A percentile compares a stretch with the other conserved stretches of the same genome.
Evolutionary conservation across 1,140 invertebrate species (phyloP).

Genomic region (Charaxes varanes): DNA sequence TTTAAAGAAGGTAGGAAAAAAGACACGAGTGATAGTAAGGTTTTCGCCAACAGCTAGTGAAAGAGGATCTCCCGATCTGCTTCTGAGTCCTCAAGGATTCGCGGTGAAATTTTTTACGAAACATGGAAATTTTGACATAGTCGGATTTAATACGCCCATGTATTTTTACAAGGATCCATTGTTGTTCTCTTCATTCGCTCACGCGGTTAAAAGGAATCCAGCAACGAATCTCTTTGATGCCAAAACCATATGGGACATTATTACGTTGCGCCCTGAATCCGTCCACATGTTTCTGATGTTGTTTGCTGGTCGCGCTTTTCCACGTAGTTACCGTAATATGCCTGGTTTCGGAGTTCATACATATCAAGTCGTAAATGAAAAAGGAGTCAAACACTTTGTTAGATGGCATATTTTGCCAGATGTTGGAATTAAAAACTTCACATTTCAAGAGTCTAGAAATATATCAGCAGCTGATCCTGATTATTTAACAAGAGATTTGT

Average conservation of each 20-base stretch:
- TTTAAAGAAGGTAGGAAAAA: slow-evolving; percentile 89
- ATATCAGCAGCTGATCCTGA: slow-evolving; percentile 81
- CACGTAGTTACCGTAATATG: slow-evolving; percentile 87
- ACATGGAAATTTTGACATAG: slow-evolving; percentile 85
- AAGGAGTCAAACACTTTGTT: slow-evolving; percentile 76
- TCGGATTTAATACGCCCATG: slow-evolving; percentile 85
- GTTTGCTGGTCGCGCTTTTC: slow-evolving; percentile 91
- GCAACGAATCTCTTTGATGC: slow-evolving; percentile 82
- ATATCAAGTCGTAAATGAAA: slow-evolving; percentile 80
- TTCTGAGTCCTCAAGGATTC: slow-evolving; percentile 81
- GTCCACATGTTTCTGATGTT: slow-evolving; percentile 76
- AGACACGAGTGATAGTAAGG: slow-evolving; percentile 80
- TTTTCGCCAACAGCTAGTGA: slow-evolving; percentile 94
- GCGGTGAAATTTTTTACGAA: slow-evolving; percentile 87
- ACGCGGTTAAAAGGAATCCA: slow-evolving; percentile 82
- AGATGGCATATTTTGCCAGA: slow-evolving; percentile 85
- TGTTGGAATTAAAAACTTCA: slow-evolving; percentile 82
- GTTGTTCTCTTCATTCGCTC: slow-evolving; percentile 78
- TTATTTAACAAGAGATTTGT: slow-evolving; percentile 84
- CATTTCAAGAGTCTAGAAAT: slow-evolving; percentile 74
- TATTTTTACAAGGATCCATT: slow-evolving; percentile 83
- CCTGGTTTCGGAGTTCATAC: slow-evolving; percentile 81
- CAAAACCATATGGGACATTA: slow-evolving; percentile 95
- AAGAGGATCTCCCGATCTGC: slow-evolving; percentile 88
- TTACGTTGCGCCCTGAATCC: slow-evolving; percentile 87